Evolutionary conservation across 2,888 invertebrate genomes (phyloP).

Genomic region (Nomada fucata): DNA sequence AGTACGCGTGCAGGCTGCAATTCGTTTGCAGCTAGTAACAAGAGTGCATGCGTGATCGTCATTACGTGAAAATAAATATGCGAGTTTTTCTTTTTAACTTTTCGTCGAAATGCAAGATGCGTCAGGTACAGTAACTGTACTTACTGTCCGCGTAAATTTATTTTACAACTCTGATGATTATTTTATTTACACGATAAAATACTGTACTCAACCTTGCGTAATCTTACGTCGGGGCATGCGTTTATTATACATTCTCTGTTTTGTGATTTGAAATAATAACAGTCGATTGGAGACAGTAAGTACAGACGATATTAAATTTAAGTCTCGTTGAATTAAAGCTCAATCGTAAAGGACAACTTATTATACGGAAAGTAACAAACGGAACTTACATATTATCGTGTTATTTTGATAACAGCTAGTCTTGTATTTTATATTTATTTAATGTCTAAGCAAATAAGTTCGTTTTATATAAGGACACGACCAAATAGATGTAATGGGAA

Average conservation of each 20-base stretch:
- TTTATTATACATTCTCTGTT: neutral
- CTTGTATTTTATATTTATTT: constrained; percentile 76
- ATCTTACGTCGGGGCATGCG: too few relatives aligned
- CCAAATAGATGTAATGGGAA: constrained; percentile 74
- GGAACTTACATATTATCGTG: constrained; percentile 55
- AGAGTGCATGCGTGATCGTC: constrained; percentile 42
- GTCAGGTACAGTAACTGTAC: constrained; percentile 30
- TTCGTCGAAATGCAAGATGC: constrained; percentile 32
- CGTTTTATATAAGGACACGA: constrained; percentile 71
- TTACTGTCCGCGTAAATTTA: constrained; percentile 34
- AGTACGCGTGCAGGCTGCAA: constrained; percentile 25
- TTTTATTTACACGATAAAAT: neutral
- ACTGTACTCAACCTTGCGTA: neutral
- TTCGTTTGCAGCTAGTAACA: constrained; percentile 9
- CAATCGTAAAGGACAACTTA: constrained; percentile 47
- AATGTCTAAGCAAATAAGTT: constrained; percentile 59
- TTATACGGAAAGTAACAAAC: constrained; percentile 38
- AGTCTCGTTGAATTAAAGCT: constrained; percentile 49
- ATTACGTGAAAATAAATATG: constrained; percentile 31
- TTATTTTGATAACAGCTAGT: constrained; percentile 80
- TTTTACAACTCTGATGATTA: neutral
- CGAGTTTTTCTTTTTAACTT: constrained; percentile 15
- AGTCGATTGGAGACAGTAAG: constrained; percentile 26
- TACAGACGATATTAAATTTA: constrained; percentile 52
- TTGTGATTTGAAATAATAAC: constrained; percentile 10